phyloP scores from a whole-genome alignment of 2,888 invertebrate genomes.

The Saturnia japonica region DNA sequence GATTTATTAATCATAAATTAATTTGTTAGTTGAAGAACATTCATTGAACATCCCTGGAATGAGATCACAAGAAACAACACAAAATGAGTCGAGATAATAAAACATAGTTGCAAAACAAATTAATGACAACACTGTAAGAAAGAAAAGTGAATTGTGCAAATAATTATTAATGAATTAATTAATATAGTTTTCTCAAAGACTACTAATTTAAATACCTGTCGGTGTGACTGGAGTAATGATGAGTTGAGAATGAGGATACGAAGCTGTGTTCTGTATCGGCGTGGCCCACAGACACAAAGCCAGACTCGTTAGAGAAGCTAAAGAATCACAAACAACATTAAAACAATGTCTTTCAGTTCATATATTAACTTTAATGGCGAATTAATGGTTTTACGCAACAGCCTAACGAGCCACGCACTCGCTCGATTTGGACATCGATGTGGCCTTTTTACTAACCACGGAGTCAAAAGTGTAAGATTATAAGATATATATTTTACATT shows the following conservation, averaged over 20 bases:
- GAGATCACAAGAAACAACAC: constrained; percentile 1
- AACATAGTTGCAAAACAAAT: not conserved
- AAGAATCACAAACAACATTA: constrained; percentile 25
- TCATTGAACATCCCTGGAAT: not conserved
- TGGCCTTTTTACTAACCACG: too few relatives aligned
- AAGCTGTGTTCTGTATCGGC: constrained; percentile 75
- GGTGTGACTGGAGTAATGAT: constrained; percentile 73
- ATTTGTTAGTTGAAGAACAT: not conserved
- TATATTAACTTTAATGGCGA: not conserved
- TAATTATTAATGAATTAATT: constrained; percentile 33
- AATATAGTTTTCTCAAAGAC: constrained; percentile 26
- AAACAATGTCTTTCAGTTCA: not conserved
- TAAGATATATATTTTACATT: too few relatives aligned
- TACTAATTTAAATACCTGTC: constrained; percentile 60
- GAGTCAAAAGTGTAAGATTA: too few relatives aligned
- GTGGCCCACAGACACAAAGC: constrained; percentile 78
- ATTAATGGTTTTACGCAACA: too few relatives aligned
- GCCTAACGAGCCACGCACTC: too few relatives aligned
- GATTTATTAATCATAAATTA: not conserved
- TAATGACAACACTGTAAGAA: not conserved
- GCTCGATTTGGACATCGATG: too few relatives aligned
- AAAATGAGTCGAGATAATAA: not conserved
- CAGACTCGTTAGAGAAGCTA: constrained; percentile 80
- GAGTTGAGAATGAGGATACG: constrained; percentile 71
- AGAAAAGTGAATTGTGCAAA: constrained; percentile 21